A percentile compares a stretch with the other conserved stretches of the same genome.
Evolutionary conservation across 1,140 invertebrate species (phyloP).

Genomic region (Bombus polaris): DNA sequence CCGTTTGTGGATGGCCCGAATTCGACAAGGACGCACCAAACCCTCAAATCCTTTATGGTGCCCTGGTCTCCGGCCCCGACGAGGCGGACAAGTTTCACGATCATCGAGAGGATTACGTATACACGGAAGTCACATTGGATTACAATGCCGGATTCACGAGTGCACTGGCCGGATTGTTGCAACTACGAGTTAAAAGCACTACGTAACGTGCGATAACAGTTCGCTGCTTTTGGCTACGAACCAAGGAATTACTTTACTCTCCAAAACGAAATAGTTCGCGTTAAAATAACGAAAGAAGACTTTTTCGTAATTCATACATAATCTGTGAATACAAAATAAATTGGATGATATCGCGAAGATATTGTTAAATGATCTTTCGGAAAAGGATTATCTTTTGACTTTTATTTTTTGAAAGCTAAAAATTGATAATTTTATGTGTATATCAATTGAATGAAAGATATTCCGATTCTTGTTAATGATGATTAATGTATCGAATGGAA

Average conservation of each 20-base stretch:
- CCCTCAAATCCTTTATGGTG: slow-evolving; percentile 84
- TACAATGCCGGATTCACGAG: slow-evolving; percentile 85
- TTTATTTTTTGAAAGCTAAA: neutral
- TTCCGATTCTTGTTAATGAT: too few species aligned
- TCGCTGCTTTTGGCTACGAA: too few species aligned
- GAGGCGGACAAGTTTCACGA: slow-evolving; percentile 83
- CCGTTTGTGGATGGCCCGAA: slow-evolving; percentile 82
- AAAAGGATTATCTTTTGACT: neutral
- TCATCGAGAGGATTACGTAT: slow-evolving; percentile 82
- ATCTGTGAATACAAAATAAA: too few species aligned
- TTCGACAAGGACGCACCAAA: slow-evolving; percentile 80
- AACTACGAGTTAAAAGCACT: slow-evolving; percentile 63
- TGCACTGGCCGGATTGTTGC: slow-evolving; percentile 80
- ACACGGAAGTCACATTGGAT: slow-evolving; percentile 85
- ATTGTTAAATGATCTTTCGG: too few species aligned
- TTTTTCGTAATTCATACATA: neutral
- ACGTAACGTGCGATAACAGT: neutral
- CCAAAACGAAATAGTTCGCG: neutral
- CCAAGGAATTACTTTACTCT: too few species aligned
- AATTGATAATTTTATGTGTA: neutral
- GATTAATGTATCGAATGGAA: neutral
- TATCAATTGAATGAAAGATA: too few species aligned
- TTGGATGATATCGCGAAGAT: too few species aligned
- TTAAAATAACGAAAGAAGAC: neutral
- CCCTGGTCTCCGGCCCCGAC: slow-evolving; percentile 85